Evolutionary conservation across 2,888 invertebrate genomes (phyloP), one percentile per base, ranked within the genome.

Genomic region (Drosophila buzzatii): DNA sequence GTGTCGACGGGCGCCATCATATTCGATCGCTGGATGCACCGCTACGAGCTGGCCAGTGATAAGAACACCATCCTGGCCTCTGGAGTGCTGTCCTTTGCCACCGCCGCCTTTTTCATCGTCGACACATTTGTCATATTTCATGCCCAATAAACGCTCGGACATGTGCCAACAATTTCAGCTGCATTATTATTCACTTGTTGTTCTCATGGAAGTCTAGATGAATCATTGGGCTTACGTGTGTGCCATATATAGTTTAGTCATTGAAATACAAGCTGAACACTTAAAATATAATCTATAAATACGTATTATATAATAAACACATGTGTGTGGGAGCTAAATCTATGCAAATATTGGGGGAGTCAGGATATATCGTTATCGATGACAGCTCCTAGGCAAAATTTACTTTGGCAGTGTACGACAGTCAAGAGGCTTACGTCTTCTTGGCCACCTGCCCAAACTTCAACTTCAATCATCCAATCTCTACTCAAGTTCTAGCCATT

Each of bases 51-150:
- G n/a, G 63, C 77, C 12, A 62, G 49, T 16, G 91, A 91, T 71
- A 85, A 70, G 68, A 86, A 87, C 61, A 68, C 77, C 12, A 59
- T 90, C 23, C 47, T 88, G 45, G 81, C 83, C 23, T 65, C 90
- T 4, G 92, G 90, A 16, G 79, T 87, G 0, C 74, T 92, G 53
- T 72, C 86, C 41, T 80, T 92, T 55, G 72, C 73, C 57, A 88
- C 82, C 64, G 91, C 85, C 9, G 76, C 69, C n/a, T 63, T 91
- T 23, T 91, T 91, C 59, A 69, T 91, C 18, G 80, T 73, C 12
- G 92, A 92, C 49, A 73, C 85, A 27, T 80, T 91, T 73, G 74
- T 91, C 35, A 86, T 88, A 64, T 81, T 91, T 66, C 78, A 82
- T 47, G 81, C 81, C 37, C 79, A 80, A 76, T 60, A 56, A 77